Evolutionary conservation across 1,140 invertebrate genomes (phyloP).

Genomic region (Plodia interpunctella): DNA sequence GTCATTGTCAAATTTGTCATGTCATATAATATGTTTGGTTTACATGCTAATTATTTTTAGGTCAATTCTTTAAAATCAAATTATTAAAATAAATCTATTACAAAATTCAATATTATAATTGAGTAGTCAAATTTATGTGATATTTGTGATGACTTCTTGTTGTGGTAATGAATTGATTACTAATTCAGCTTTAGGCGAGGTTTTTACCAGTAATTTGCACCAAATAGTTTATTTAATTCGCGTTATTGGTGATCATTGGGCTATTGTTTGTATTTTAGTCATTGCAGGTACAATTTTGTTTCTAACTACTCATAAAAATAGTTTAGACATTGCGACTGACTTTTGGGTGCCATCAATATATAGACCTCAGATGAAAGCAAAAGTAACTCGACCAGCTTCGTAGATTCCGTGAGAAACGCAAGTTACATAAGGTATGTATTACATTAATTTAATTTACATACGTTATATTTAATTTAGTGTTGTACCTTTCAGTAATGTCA

Average conservation of each 20-base stretch:
- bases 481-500: too few relatives aligned
- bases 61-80: too few relatives aligned
- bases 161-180: conserved; percentile 61
- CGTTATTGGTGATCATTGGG: conserved; percentile 34
- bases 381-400: conserved; percentile 46
- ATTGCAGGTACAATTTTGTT: conserved; percentile 32
- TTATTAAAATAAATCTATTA: background rate
- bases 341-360: conserved; percentile 17
- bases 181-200: conserved; percentile 57
- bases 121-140: background rate
- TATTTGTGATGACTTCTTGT: conserved; percentile 69
- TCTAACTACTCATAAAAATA: conserved; percentile 26
- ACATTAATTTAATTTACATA: conserved; percentile 28
- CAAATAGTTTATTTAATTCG: conserved; percentile 50
- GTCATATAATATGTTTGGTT: background rate
- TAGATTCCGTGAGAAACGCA: conserved; percentile 13
- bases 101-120: background rate
- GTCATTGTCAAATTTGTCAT: conserved; percentile 1
- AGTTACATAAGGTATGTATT: conserved; percentile 22
- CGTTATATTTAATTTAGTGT: conserved; percentile 7
- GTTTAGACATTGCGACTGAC: conserved; percentile 27
- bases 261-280: conserved; percentile 34
- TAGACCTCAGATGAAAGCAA: conserved; percentile 47
- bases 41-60: background rate
- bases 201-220: conserved; percentile 50